These are phyloP conservation scores for Choloepus hoffmanni DNA, from an alignment of 2,113 vertebrate genomes.

Conservation along the genomic window DNA sequence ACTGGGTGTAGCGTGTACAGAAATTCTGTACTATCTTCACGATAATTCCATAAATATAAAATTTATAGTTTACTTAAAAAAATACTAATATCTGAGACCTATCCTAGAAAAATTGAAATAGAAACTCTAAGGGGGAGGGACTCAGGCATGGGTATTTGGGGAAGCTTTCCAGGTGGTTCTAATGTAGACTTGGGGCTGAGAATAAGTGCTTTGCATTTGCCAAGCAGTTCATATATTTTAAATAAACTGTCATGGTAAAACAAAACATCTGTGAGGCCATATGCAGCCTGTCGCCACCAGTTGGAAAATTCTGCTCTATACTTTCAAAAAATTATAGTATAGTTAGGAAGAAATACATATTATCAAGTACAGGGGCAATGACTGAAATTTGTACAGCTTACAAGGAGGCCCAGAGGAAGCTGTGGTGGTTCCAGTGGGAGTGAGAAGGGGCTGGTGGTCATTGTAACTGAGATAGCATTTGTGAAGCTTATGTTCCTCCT, in stretches of 20 bases:
- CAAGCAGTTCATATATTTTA: constrained; percentile 38
- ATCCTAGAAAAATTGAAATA: constrained; percentile 21
- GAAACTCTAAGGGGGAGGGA: background rate
- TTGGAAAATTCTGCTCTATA: constrained; percentile 45
- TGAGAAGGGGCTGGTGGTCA: background rate
- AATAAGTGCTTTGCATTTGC: constrained; percentile 7
- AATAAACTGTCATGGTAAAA: constrained; percentile 59
- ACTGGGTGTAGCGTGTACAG: no score
- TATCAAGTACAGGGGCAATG: constrained; percentile 21
- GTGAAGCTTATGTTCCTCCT: background rate
- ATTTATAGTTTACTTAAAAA: background rate
- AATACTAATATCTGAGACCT: background rate
- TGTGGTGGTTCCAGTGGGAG: background rate
- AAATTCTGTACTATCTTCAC: background rate
- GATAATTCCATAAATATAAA: background rate
- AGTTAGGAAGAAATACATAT: background rate
- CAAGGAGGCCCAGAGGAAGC: background rate
- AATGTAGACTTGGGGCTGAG: background rate
- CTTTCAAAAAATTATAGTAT: constrained; percentile 52
- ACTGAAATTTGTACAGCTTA: background rate
- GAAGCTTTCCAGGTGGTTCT: constrained; percentile 12
- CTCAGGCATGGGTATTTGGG: background rate
- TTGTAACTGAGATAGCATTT: background rate
- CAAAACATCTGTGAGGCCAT: constrained; percentile 70
- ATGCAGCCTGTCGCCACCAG: constrained; percentile 58